Conservation (phyloP, 2,888 invertebrate genomes). For the Electrophaes corylata region DNA sequence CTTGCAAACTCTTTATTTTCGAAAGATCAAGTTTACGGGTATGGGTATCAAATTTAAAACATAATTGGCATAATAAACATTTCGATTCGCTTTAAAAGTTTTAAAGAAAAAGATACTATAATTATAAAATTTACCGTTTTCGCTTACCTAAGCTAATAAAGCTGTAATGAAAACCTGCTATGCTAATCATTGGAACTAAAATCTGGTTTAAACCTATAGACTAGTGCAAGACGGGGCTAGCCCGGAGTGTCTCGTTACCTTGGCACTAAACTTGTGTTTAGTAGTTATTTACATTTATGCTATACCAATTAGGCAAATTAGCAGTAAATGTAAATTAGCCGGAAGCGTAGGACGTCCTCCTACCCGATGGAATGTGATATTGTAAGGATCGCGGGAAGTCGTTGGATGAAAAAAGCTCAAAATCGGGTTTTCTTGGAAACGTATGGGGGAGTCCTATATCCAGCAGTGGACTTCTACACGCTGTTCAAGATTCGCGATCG, state of each 20-base stretch:
- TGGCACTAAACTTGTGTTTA: not conserved
- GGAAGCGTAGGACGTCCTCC: too few species aligned
- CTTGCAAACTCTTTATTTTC: conserved; percentile 12
- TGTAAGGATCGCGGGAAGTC: too few species aligned
- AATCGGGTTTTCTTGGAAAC: too few species aligned
- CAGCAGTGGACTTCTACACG: too few species aligned
- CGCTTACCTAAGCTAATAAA: not conserved
- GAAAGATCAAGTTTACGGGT: not conserved
- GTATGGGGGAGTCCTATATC: too few species aligned
- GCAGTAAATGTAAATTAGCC: too few species aligned
- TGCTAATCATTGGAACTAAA: not conserved
- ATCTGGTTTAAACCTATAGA: not conserved
- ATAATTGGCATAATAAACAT: conserved; percentile 7
- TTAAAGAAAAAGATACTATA: not conserved
- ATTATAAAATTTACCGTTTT: not conserved
- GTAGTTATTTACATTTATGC: too few species aligned
- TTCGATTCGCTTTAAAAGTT: not conserved
- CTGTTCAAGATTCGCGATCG: too few species aligned
- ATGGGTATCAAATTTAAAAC: too few species aligned
- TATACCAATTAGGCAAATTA: not conserved
- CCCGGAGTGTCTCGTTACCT: not conserved
- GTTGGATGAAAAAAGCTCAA: too few species aligned
- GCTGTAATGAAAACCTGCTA: not conserved
- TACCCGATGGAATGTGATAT: too few species aligned
- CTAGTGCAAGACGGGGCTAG: not conserved